Evolutionary conservation across 2,888 invertebrate species (phyloP).

Genomic region (Horisme vitalbata): DNA sequence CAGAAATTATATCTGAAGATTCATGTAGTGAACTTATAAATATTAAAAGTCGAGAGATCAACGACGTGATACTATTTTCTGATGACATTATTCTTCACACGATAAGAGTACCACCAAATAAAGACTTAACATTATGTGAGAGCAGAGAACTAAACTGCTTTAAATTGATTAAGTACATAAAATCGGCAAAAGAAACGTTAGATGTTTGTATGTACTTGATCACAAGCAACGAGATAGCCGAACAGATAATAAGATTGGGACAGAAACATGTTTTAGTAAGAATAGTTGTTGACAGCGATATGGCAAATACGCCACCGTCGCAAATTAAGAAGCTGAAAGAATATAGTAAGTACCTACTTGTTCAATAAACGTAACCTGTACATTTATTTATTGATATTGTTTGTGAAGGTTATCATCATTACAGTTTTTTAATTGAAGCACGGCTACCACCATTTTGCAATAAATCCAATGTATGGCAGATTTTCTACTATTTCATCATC

Average conservation of each 20-base stretch:
- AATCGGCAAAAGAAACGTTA: constrained; percentile 74
- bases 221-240: constrained; percentile 73
- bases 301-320: constrained; percentile 73
- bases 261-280: constrained; percentile 74
- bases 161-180: constrained; percentile 73
- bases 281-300: constrained; percentile 75
- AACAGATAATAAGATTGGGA: constrained; percentile 73
- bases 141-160: constrained; percentile 74
- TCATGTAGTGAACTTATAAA: constrained; percentile 56
- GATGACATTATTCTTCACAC: constrained; percentile 66
- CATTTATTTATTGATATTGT: too few relatives aligned
- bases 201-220: constrained; percentile 80
- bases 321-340: constrained; percentile 72
- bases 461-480: too few relatives aligned
- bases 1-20: constrained; percentile 49
- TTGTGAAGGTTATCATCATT: too few relatives aligned
- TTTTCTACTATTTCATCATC: too few relatives aligned
- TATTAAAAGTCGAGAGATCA: constrained; percentile 69
- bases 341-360: constrained; percentile 74
- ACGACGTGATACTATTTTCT: constrained; percentile 77
- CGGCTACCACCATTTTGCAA: too few relatives aligned
- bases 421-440: too few relatives aligned
- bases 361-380: not conserved
- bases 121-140: constrained; percentile 65
- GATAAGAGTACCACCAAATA: constrained; percentile 63